Evolutionary conservation across 2,797 vertebrate species (phyloP), one percentile per base, ranked within the genome.

Genomic region (Lophius americanus): DNA sequence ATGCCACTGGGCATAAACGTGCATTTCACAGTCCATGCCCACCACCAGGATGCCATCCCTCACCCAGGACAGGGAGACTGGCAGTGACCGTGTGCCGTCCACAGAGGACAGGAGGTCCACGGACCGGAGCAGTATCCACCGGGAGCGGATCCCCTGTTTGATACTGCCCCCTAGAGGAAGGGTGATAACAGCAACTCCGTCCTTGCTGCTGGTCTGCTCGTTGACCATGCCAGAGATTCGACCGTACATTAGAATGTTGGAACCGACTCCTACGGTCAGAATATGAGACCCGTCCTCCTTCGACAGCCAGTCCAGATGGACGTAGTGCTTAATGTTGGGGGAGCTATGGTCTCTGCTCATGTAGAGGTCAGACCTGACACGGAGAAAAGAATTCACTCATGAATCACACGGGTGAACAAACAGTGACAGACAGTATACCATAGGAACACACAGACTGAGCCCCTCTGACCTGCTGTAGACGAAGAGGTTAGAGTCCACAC

Each of bases 21-120:
- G 97, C 97, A 99, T 99, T 89, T 99, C 98, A 80, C 97, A 99
- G 79, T 99, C 98, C 97, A 99, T 99, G 48, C 97, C 98, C 72
- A 99, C 95, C 53, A 99, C 98, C 78, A 99, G 87, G 62, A 99
- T 99, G 49, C 98, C 98, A 51, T 99, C 98, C 81, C 98, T 93
- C 60, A 99, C 96, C 98, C 98, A 99, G 60, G 98, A 99, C 13
- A 99, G 91, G 52, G 97, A 99, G 44, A 99, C 98, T 0, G 98
- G 98, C 67, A 99, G 85, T 2, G 96, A 99, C 33, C 97, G 98
- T 0, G 97, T 99, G 36, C 97, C 97, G 23, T 99, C 97, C 54
- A 99, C 95, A 0, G 98, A 99, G 1, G 97, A 99, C 4, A 98
- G 91, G 46, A 99, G 90, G 89, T 98, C 95, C 78, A 99, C 94